Evolutionary conservation across 1,140 invertebrate genomes (phyloP).

Genomic region (Pseudobourletiella spinata): DNA sequence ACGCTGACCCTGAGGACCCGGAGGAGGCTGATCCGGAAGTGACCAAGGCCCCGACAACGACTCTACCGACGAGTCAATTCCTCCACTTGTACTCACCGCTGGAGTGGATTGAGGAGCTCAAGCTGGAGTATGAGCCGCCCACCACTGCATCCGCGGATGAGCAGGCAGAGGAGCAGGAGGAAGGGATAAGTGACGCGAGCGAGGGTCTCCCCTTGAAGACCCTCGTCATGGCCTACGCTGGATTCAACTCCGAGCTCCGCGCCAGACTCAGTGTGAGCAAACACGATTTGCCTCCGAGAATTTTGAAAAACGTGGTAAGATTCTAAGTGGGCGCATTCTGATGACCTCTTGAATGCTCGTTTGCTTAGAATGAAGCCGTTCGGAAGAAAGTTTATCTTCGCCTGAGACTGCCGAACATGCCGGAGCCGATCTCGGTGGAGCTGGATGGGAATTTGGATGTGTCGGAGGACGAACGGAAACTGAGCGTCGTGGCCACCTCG

Average conservation of each 20-base stretch:
- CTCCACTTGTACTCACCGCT: conserved; percentile 34
- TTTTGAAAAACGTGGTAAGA: no score
- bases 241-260: conserved; percentile 13
- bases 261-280: conserved; percentile 22
- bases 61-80: conserved; percentile 30
- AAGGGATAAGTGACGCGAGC: not conserved
- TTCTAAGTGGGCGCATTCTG: no score
- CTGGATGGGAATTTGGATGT: conserved; percentile 22
- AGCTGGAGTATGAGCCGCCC: conserved; percentile 24
- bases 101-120: conserved; percentile 25
- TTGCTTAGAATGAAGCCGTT: conserved; percentile 5
- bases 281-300: not conserved
- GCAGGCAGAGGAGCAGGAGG: conserved; percentile 16
- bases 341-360: no score
- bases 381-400: not conserved
- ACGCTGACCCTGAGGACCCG: conserved; percentile 38
- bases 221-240: conserved; percentile 19
- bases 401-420: not conserved
- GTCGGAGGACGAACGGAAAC: conserved; percentile 15
- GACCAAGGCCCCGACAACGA: not conserved
- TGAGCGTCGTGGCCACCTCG: conserved; percentile 15
- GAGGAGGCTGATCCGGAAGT: conserved; percentile 36
- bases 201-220: conserved; percentile 19
- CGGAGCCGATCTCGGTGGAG: conserved; percentile 9
- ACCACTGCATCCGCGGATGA: not conserved